Evolutionary conservation across 2,888 invertebrate species (phyloP).

Genomic region (Amiota minor): DNA sequence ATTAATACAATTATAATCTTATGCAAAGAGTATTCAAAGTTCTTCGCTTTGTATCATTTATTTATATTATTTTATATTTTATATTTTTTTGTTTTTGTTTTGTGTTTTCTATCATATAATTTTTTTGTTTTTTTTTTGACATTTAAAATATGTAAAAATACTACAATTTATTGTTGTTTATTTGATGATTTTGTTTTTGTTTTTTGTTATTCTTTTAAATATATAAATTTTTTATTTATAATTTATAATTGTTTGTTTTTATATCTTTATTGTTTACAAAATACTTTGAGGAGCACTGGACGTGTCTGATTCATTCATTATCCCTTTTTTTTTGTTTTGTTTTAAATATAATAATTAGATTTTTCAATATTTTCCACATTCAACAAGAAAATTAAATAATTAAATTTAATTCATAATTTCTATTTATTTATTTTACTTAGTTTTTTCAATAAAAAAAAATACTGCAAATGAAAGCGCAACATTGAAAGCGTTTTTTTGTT

Average conservation of each 20-base stretch:
- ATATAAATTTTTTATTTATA: slow-evolving; percentile 37
- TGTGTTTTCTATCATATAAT: slow-evolving; percentile 30
- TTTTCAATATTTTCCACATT: slow-evolving; percentile 11
- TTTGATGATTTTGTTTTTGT: slow-evolving; percentile 30
- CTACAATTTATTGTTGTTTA: slow-evolving; percentile 46
- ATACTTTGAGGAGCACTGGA: slow-evolving; percentile 72
- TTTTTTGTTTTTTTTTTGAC: slow-evolving; percentile 38
- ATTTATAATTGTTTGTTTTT: slow-evolving; percentile 38
- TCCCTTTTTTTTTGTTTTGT: slow-evolving; percentile 47
- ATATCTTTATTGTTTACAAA: slow-evolving; percentile 70
- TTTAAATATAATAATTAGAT: slow-evolving; percentile 27
- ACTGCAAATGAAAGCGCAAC: slow-evolving; percentile 46
- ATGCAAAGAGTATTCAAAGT: too few relatives aligned
- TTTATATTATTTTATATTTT: too few relatives aligned
- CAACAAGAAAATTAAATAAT: slow-evolving; percentile 26
- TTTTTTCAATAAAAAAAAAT: slow-evolving; percentile 36
- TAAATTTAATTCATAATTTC: slow-evolving; percentile 22
- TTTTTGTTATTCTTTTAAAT: slow-evolving; percentile 32
- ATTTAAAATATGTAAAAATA: slow-evolving; percentile 55
- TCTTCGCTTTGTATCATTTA: not conserved
- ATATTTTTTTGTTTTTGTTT: slow-evolving; percentile 6
- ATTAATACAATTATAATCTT: too few relatives aligned
- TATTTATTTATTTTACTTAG: slow-evolving; percentile 36
- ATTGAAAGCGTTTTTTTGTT: slow-evolving; percentile 45
- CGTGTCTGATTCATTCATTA: slow-evolving; percentile 60